Evolutionary conservation across 2,888 invertebrate genomes (phyloP), one percentile per base, ranked within the genome.

Genomic region (Morpho achilles): DNA sequence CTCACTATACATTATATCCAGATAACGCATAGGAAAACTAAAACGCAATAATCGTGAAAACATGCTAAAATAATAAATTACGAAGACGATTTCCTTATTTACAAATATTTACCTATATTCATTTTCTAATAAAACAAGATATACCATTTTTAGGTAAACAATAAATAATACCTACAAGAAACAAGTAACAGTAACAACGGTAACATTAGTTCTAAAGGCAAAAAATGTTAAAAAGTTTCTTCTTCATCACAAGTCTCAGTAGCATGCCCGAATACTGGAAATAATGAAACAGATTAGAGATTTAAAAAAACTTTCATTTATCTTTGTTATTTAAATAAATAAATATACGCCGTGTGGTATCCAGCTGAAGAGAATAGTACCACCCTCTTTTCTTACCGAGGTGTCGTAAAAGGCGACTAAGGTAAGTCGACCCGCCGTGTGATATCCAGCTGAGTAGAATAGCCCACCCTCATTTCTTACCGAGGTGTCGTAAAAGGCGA

Each of bases 201-300:
- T 88, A 89, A 88, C 87, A 79, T 81, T 82, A 80, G 70, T 79
- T 79, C 76, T 80, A 83, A 75, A 73, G 78, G 79, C 77, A 80
- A 76, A 78, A 79, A 67, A 64, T 70, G 69, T 84, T 93, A 96
- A 91, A 94, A 96, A 66, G 95, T 96, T 87, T 96, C 95, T 74
- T 94, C 94, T 80, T 96, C 97, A 82, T 95, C 94, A 90, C 98
- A 98, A 79, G 96, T 94, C 75, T 94, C 94, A 39, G 96, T 95
- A 71, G 94, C 92, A 79, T 98, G 98, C 53, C 97, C 98, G 87
- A 98, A 98, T 68, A 94, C 97, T 97, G 92, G 85, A 94, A 87
- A 80, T 77, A 61, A 55, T 22, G 40, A 41, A 46, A 8, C 40
- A 32, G 10, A 16, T 42, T 23, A 9, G 22, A n/a, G 9, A 16